Percentiles rank a stretch among this genome's conserved stretches.
These are phyloP conservation scores for Ceratoteleas bidentatus DNA, from an alignment of 1,140 invertebrate species.

Conservation along the genomic window DNA sequence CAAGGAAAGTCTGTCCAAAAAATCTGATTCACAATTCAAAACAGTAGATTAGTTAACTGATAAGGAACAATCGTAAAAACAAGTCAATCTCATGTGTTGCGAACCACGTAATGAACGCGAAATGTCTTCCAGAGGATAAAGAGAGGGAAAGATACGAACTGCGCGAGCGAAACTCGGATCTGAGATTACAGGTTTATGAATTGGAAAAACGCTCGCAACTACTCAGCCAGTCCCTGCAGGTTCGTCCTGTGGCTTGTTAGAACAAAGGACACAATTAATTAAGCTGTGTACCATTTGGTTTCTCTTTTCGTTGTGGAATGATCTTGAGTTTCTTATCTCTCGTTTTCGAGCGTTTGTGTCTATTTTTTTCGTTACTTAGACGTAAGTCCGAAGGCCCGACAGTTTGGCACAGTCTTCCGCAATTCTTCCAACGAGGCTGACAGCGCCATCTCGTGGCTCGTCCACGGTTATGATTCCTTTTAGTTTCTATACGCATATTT, in stretches of 20 bases:
- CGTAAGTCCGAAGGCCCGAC: conserved; percentile 57
- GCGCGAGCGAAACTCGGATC: conserved; percentile 81
- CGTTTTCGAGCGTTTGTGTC: conserved; percentile 58
- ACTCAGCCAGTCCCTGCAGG: conserved; percentile 80
- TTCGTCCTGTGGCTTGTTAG: conserved; percentile 80
- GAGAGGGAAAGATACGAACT: conserved; percentile 81
- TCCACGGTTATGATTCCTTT: conserved; percentile 4
- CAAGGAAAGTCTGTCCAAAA: conserved; percentile 23
- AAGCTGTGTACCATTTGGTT: conserved; percentile 44
- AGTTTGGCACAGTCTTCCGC: too few relatives aligned
- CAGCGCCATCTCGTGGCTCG: conserved; percentile 1
- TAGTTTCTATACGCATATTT: conserved; percentile 27
- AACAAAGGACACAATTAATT: conserved; percentile 56
- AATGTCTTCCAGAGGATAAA: conserved; percentile 82
- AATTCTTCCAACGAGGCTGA: too few relatives aligned
- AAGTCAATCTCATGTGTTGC: conserved; percentile 70
- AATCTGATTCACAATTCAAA: neutral
- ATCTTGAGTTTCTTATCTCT: conserved; percentile 56
- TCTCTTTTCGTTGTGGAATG: conserved; percentile 73
- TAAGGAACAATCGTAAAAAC: conserved; percentile 4
- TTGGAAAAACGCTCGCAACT: conserved; percentile 82
- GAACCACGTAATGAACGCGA: conserved; percentile 78
- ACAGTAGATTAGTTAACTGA: conserved; percentile 19
- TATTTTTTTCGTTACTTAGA: conserved; percentile 67
- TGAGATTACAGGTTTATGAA: conserved; percentile 81